These are phyloP conservation scores for Taeniopygia guttata DNA, from an alignment of 2,797 vertebrate genomes.

Conservation along the genomic window DNA sequence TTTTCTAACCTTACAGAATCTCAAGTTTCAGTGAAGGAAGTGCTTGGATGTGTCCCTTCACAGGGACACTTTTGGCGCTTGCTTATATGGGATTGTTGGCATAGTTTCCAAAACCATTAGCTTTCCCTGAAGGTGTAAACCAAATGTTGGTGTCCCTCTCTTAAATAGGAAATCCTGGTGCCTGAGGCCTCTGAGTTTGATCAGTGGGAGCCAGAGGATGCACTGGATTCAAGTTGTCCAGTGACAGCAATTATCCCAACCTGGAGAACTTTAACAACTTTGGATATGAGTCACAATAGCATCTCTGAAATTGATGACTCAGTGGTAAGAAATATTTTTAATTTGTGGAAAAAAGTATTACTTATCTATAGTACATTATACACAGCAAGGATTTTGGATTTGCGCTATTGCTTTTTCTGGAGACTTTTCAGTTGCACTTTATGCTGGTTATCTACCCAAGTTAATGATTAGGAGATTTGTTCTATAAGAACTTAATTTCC, in stretches of 20 bases:
- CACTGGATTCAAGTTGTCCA: constrained; percentile 74
- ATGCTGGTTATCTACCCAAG: not conserved
- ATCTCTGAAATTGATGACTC: constrained; percentile 88
- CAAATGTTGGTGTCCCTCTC: not conserved
- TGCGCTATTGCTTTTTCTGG: not conserved
- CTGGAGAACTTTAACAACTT: constrained; percentile 90
- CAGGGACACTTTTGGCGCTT: not conserved
- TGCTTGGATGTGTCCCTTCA: not conserved
- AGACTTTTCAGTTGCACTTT: not conserved
- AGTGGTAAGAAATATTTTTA: constrained; percentile 76
- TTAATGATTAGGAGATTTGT: not conserved
- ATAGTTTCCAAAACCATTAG: not conserved
- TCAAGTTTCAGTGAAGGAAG: not conserved
- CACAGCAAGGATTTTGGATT: not conserved
- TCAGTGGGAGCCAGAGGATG: constrained; percentile 92
- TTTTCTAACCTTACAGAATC: not conserved
- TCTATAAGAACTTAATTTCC: not conserved
- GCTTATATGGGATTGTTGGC: not conserved
- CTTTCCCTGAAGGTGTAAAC: not conserved
- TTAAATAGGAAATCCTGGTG: constrained; percentile 86
- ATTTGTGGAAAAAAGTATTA: not conserved
- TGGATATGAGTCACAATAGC: constrained; percentile 94
- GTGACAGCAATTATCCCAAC: constrained; percentile 90
- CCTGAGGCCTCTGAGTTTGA: constrained; percentile 92
- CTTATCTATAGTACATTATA: not conserved